Evolutionary conservation across 2,888 invertebrate species (phyloP), one percentile per base, ranked within the genome.

Genomic region (Cacoxenus indagator): DNA sequence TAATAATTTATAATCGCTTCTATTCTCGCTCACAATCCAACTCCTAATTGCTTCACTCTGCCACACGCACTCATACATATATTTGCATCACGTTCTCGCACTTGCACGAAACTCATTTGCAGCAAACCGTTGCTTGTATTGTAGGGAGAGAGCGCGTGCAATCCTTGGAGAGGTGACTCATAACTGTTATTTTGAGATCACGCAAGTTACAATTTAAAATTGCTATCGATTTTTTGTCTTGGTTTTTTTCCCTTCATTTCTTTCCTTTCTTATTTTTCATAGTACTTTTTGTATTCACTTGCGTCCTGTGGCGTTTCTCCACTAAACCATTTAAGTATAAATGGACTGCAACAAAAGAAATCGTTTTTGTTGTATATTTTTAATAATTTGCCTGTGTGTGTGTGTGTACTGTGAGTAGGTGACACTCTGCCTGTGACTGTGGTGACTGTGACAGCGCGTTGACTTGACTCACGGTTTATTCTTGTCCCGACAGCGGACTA

Each of bases 101-200:
- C n/a, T n/a, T n/a, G n/a, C n/a, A n/a, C n/a, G n/a, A n/a, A n/a
- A n/a, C n/a, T n/a, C n/a, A n/a, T n/a, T n/a, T n/a, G n/a, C n/a
- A n/a, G n/a, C n/a, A n/a, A n/a, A n/a, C n/a, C n/a, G n/a, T n/a
- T 70, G 27, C 19, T 31, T 59, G 46, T 37, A 22, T 55, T 19
- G 57, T 48, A 55, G 59, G 22, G 9, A 48, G 54, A 67, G 69
- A 71, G 55, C 67, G 68, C 73, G 71, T 79, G 74, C 37, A 37
- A 37, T 37, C 14, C 8, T 11, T 8, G 14, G 37, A 8, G 37
- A 11, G 14, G 37, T 37, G 37, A 37, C 37, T 37, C 37, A 37
- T 37, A 4, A 37, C 37, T 37, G 37, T 37, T 37, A 37, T 37
- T n/a, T 37, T 37, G 37, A 37, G 37, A 37, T 37, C 37, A 37